Percentiles rank a stretch among this genome's conserved stretches.
These are phyloP conservation scores for Pocillopora verrucosa DNA, from an alignment of 64 coral and sea anemone species.

Conservation along the genomic window DNA sequence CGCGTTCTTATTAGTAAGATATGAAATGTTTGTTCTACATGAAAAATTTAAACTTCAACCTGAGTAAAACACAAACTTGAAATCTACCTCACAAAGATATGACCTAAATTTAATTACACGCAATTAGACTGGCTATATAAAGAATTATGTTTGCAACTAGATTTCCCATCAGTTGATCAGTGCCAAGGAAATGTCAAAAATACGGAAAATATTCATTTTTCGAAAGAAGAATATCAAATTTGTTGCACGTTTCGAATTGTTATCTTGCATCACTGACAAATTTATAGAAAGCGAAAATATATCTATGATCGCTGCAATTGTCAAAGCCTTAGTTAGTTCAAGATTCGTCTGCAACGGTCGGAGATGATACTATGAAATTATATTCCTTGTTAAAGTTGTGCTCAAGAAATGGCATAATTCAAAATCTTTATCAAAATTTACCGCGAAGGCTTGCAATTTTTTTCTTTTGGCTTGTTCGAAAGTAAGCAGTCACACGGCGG, in stretches of 20 bases:
- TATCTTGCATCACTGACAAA: background rate
- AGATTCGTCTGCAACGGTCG: background rate
- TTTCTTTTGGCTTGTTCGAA: background rate
- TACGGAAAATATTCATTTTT: background rate
- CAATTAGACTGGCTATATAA: background rate
- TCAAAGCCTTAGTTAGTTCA: background rate
- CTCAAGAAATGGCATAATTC: background rate
- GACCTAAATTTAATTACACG: background rate
- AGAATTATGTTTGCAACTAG: background rate
- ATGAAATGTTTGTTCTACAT: background rate
- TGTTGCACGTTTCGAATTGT: background rate
- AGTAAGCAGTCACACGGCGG: background rate
- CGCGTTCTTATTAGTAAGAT: background rate
- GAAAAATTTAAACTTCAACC: background rate
- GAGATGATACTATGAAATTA: background rate
- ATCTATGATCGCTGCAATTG: background rate
- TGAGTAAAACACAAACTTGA: background rate
- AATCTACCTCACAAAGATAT: background rate
- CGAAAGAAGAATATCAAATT: slow-evolving; percentile 15
- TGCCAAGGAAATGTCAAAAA: slow-evolving; percentile 23
- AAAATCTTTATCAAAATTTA: background rate
- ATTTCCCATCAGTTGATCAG: background rate
- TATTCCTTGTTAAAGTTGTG: background rate
- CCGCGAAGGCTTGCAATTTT: background rate
- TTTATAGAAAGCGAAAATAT: background rate